Conservation (phyloP, 2,888 invertebrate genomes). For the Leuctra nigra region DNA sequence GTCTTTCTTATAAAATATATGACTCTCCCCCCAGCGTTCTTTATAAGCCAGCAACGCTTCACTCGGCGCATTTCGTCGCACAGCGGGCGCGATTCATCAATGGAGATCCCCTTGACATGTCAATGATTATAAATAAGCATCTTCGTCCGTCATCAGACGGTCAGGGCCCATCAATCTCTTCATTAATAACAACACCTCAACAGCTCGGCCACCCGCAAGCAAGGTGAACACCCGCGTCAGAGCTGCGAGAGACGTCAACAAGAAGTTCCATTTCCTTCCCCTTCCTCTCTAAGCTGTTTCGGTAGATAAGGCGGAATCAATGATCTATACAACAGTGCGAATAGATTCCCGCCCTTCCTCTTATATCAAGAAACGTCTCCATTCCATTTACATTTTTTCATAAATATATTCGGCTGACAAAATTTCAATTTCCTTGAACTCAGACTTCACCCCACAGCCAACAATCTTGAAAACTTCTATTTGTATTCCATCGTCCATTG, state of each 20-base stretch:
- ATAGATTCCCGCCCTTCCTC: neutral
- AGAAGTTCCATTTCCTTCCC: too few relatives aligned
- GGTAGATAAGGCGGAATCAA: neutral
- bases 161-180: neutral
- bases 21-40: neutral
- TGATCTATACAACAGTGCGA: neutral
- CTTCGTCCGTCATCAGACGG: neutral
- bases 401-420: neutral
- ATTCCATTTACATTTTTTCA: neutral
- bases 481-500: neutral
- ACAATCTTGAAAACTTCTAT: neutral
- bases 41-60: neutral
- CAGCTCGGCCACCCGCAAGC: too few relatives aligned
- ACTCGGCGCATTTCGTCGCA: neutral
- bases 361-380: neutral
- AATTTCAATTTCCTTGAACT: conserved; percentile 3
- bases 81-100: neutral
- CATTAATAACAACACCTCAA: neutral
- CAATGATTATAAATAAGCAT: conserved; percentile 6
- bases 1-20: neutral
- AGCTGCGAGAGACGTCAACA: too few relatives aligned
- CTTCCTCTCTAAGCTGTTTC: neutral
- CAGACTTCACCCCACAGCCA: neutral
- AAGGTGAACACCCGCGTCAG: too few relatives aligned
- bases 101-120: neutral